Evolutionary conservation across 2,797 vertebrate genomes (phyloP), one percentile per base, ranked within the genome.

Genomic region (Pipistrellus kuhlii): DNA sequence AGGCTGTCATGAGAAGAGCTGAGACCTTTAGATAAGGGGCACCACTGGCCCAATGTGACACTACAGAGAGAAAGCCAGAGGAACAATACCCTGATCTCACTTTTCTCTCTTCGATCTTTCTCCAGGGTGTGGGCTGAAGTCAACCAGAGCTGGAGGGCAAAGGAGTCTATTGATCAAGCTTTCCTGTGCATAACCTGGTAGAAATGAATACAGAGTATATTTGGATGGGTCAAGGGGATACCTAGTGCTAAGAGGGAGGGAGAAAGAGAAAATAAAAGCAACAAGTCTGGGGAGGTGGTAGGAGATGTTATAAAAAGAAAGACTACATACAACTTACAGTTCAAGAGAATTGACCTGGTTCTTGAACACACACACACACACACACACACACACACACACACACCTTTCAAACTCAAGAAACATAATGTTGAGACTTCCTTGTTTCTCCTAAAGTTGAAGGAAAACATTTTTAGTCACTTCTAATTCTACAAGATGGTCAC

Each of bases 271-370:
- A 81, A 32, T 5, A 8, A 71, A 80, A 59, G 23, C 41, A 41
- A 9, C 8, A 10, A 51, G 53, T 13, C 75, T 69, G 13, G 11
- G 5, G 1, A 13, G 15, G 9, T 7, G 30, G 12, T 64, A 13
- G 8, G 41, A 77, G n/a, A 41, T 46, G 17, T 5, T 83, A n/a
- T 30, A 87, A 73, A 76, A 68, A 5, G 66, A 30, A 87, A 75
- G 30, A 23, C 38, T 41, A 41, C 38, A 30, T 41, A 66, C 84
- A 80, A 78, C 2, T 21, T 71, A 85, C 4, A 38, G 6, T 68
- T 46, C n/a, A 68, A 89, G 59, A 95, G n/a, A 77, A 41, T 0
- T 53, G 66, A 81, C n/a, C 18, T 88, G 62, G 51, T 84, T 94
- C 55, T 41, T 94, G 30, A 38, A 48, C 0, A 64, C 6, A 32